These are phyloP conservation scores for Epicampocera succincta DNA, from an alignment of 2,888 invertebrate species.

Conservation along the genomic window DNA sequence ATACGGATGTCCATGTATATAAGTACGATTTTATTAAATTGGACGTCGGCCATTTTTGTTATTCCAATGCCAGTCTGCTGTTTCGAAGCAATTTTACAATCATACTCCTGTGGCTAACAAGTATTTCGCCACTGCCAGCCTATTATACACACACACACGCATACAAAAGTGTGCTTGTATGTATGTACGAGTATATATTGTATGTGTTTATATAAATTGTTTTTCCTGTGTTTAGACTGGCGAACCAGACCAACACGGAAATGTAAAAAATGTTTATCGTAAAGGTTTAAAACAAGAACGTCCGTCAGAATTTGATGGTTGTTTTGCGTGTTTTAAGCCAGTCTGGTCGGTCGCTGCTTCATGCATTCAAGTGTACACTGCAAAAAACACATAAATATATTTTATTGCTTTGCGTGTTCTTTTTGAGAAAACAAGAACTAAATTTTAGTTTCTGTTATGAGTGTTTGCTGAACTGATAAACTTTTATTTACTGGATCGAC, in stretches of 20 bases:
- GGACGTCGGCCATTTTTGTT: constrained; percentile 51
- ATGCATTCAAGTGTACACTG: too few species aligned
- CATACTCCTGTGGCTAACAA: constrained; percentile 44
- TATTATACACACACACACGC: background rate
- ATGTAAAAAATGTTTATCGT: background rate
- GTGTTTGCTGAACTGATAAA: too few species aligned
- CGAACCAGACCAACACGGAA: background rate
- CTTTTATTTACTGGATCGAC: too few species aligned
- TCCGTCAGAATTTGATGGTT: constrained; percentile 33
- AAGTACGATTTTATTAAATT: constrained; percentile 15
- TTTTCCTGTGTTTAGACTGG: constrained; percentile 11
- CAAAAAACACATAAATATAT: too few species aligned
- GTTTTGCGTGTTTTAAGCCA: constrained; percentile 14
- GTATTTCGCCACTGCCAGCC: constrained; percentile 34
- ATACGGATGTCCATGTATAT: background rate
- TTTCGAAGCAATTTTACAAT: constrained; percentile 6
- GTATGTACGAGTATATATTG: background rate
- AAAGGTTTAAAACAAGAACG: background rate
- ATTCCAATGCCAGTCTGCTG: constrained; percentile 17
- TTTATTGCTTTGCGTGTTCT: too few species aligned
- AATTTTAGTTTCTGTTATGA: too few species aligned
- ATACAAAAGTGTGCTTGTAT: background rate
- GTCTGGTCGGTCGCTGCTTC: too few species aligned
- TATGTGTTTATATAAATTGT: background rate
- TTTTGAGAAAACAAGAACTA: too few species aligned